Base-by-base conservation (phyloP, 2,113 vertebrate species). In the Ptilorrhoa leucosticta region DNA sequence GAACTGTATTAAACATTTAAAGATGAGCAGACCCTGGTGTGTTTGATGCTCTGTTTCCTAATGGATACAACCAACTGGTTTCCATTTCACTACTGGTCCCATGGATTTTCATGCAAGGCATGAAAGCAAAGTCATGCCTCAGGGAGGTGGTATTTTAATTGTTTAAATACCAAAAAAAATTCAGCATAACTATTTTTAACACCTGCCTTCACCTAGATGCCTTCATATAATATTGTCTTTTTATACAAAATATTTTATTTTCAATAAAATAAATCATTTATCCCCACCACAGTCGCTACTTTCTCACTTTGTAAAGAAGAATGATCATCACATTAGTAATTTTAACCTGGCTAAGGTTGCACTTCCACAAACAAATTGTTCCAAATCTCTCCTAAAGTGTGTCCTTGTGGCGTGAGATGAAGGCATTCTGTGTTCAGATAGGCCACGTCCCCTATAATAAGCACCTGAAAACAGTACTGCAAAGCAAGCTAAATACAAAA, bases 1-100 rank as follows among this genome's bases (percentile, higher is more conserved):
- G 57, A 87, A 35, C 80, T 40, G 27, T 71, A 95, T 96, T 87
- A 96, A 96, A 97, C 78, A 88, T 96, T 96, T 95, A 96, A 90
- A 92, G 78, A 92, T 82, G 73, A 83, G 85, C 61, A 97, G 90
- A 90, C 57, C 39, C 58, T 57, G 27, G 27, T 45, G 73, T 88
- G 47, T 93, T 95, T 94, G 85, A 63, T 95, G 84, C 70, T 93
- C 81, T 84, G 0, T 96, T 96, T 88, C 42, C 66, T 97, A 88
- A 82, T 85, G 85, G 48, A 84, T 37, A 39, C 27, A 64, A 51
- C 60, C 5, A 7, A 17, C 7, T 9, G 37, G 69, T 96, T 93
- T 95, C 48, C 40, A 27, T 94, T 96, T 97, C 54, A 53, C 42
- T 85, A 45, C 45, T 48, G 53, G 54, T 35, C 45, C 66, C 22